Base-by-base conservation (phyloP, 2,888 invertebrate species). In the Liodrosophila aerea region DNA sequence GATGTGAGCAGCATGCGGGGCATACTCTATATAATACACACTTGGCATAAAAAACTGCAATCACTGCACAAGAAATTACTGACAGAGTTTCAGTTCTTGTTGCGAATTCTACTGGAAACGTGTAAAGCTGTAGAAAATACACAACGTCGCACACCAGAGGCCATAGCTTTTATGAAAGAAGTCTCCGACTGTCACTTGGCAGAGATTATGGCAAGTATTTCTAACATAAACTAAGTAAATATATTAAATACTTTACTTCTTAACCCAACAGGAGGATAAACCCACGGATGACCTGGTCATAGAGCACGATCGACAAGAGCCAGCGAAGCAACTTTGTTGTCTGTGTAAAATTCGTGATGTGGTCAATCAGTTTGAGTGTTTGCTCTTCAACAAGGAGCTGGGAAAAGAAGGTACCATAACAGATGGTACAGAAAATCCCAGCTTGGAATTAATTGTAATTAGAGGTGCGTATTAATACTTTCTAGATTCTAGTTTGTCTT, bases 401-500 rank as follows among this genome's bases (percentile, higher is more conserved):
- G 88, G 89, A 9, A 91, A 90, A 33, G 88, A 90, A 13, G 89
- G 90, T 0, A 90, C 91, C 53, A 88, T 92, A 3, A 90, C 93
- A 4, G 91, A 92, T 73, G 94, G 94, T 1, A 91, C 91, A 31
- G 93, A 93, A 93, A 92, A 92, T 72, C 92, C 93, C 36, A 92
- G 92, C 46, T 90, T 92, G 44, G 91, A 92, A 72, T 93, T 94
- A 85, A 86, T 89, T 37, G 84, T 92, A 4, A 87, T 94, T 1
- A 93, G 91, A 90, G 87, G 92, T 91, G 31, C 7, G 18, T n/a
- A 7, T 15, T 1, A 45, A 7, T n/a, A 33, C 13, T 13, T n/a
- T 5, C 11, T 4, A 30, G 1, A 7, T 9, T 41, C 13, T 29
- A 29, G 33, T 2, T 30, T 29, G 12, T n/a, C 1, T 8, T 0